Base-by-base conservation (phyloP, 2,888 invertebrate genomes). In the Melinaea marsaeus region DNA sequence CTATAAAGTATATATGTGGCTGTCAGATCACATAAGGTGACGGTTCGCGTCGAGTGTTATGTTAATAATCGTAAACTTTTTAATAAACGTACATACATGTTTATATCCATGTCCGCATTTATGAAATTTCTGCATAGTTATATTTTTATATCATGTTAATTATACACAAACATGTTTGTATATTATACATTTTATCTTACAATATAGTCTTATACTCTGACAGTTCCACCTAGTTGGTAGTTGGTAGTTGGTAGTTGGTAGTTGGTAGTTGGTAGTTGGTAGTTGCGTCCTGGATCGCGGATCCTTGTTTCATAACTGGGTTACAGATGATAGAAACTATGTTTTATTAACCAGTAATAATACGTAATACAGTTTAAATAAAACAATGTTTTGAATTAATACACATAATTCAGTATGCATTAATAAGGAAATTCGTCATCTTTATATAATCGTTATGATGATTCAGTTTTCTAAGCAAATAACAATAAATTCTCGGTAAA, bases 231-330 rank as follows among this genome's bases (percentile, higher is more conserved):
- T 73, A 82, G 80, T 82, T 80, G 72, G 66, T 60, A 60, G 61
- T 69, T 22, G 22, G 22, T 69, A 64, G 77, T 75, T 71, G 72
- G n/a, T n/a, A n/a, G n/a, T n/a, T n/a, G n/a, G n/a, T n/a, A n/a
- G n/a, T n/a, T n/a, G n/a, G n/a, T 73, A 82, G 80, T 82, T 80
- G 72, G 66, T 60, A 60, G 61, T 69, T 22, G 22, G 22, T 69
- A 64, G 77, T 75, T 71, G 72, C 75, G 76, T 85, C 85, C 85
- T 82, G 81, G 79, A 72, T 86, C 81, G 84, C 71, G 73, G 69
- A 72, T 75, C 77, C 77, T 70, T 68, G 71, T 72, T 67, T 71
- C 62, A 61, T 60, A 79, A 79, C 77, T 79, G 66, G 79, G 79
- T 78, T 77, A 77, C 68, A 62, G 65, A 60, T 60, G 69, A 68